Base-by-base conservation (phyloP, 92 coral and sea anemone species). In the Desmophyllum pertusum region DNA sequence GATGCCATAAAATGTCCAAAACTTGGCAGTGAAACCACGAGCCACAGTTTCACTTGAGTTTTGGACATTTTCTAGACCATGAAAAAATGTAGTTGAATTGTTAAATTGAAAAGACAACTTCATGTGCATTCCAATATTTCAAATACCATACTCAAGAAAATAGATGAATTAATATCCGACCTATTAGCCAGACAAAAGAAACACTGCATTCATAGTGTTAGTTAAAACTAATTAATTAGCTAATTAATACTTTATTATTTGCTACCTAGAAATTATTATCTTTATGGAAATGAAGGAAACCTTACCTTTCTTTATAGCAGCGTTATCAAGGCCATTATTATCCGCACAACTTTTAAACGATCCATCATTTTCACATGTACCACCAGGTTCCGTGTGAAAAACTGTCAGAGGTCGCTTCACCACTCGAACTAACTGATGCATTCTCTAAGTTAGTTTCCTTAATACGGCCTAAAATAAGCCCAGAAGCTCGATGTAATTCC, bases 401-500 rank as follows among this genome's bases (percentile, higher is more conserved):
- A 37, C 39, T 51, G 23, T 27, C 11, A 31, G 76, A 48, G 2
- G 65, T 48, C 50, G 46, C 43, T 38, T 53, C 71, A 39, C 10
- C 72, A 40, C 30, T 43, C 29, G 77, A 36, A 82, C 15, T 70
- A 3, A 36, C 57, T 46, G 68, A 18, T 9, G 70, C 31, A 72
- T 33, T 42, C 27, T 59, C 41, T 18, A 81, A 53, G 27, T 15
- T 41, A 29, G 79, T 81, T 31, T 81, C 86, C 29, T 55, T 18
- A 4, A 70, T 29, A 40, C 52, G 69, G 38, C 78, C 78, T 40
- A 59, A 23, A 10, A 68, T 41, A 36, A 81, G 78, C 33, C 59
- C 57, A n/a, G 86, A 82, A 30, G 70, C 55, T n/a, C 72, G 86
- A 39, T 19, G 43, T 1, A 62, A 13, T 41, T 72, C 78, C 86